Evolutionary conservation across 1,140 invertebrate species (phyloP).

Genomic region (Marisa cornuarietis): DNA sequence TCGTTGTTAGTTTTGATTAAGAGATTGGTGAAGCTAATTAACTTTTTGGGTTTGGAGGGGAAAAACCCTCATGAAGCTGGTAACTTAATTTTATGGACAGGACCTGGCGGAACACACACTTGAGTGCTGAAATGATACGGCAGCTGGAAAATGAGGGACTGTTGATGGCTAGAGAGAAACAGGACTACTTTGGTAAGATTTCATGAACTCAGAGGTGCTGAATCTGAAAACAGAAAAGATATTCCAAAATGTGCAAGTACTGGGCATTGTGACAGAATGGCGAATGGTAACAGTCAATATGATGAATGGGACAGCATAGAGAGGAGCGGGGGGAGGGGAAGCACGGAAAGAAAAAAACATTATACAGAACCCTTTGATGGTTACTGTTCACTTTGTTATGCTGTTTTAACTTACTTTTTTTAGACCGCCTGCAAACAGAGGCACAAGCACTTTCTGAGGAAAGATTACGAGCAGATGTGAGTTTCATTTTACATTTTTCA

Average conservation of each 20-base stretch:
- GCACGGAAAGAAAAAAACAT: too few species aligned
- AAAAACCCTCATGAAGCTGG: too few species aligned
- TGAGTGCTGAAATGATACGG: conserved; percentile 66
- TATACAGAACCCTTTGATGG: too few species aligned
- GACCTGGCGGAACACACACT: conserved; percentile 65
- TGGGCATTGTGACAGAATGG: conserved; percentile 5
- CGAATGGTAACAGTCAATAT: not conserved
- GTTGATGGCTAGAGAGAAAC: conserved; percentile 67
- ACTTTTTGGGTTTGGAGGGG: too few species aligned
- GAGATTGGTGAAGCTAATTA: too few species aligned
- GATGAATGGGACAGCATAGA: not conserved
- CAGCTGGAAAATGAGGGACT: conserved; percentile 66
- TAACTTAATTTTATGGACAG: conserved; percentile 39
- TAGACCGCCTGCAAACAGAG: conserved; percentile 61
- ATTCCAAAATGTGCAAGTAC: not conserved
- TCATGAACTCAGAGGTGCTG: not conserved
- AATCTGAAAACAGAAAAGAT: not conserved
- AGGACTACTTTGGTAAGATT: conserved; percentile 62
- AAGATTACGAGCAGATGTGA: conserved; percentile 59
- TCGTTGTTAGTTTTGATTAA: too few species aligned
- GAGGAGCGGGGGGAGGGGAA: too few species aligned
- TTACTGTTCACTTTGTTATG: not conserved
- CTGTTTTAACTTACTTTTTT: conserved; percentile 4
- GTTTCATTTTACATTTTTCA: conserved; percentile 7
- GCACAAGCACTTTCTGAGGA: conserved; percentile 59